These are phyloP conservation scores for Podarcis siculus DNA, from an alignment of 2,797 vertebrate genomes.

Conservation along the genomic window DNA sequence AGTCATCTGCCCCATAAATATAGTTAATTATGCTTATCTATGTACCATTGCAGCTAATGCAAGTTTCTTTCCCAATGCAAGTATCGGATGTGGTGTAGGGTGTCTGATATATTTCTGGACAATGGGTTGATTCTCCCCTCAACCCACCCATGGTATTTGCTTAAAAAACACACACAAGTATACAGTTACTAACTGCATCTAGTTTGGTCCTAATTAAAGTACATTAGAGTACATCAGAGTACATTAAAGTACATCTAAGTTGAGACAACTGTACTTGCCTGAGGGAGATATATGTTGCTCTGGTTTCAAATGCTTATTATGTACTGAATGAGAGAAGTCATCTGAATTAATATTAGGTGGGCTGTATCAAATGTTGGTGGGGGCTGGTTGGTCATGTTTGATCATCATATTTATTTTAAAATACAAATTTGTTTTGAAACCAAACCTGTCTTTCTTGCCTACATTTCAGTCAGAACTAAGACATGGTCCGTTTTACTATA, in stretches of 20 bases:
- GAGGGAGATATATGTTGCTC: not conserved
- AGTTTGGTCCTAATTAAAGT: not conserved
- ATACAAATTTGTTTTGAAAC: constrained; percentile 93
- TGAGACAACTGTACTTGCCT: not conserved
- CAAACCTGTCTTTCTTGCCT: constrained; percentile 94
- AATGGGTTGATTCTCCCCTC: not conserved
- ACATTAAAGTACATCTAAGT: not conserved
- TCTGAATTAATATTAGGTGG: constrained; percentile 56
- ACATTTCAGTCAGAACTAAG: constrained; percentile 99
- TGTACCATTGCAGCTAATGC: not conserved
- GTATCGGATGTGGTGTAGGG: not conserved
- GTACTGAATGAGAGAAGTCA: constrained; percentile 49
- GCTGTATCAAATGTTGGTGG: constrained; percentile 64
- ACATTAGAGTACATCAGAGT: not conserved
- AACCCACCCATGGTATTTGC: too few relatives aligned
- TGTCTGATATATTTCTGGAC: not conserved
- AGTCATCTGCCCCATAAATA: not conserved
- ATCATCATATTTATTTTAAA: constrained; percentile 68
- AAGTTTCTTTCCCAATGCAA: not conserved
- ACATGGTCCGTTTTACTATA: constrained; percentile 99
- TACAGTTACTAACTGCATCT: not conserved
- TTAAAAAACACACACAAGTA: not conserved
- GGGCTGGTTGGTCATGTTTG: constrained; percentile 66
- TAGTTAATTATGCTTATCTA: not conserved
- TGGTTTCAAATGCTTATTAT: constrained; percentile 43